phyloP scores from a whole-genome alignment of 2,888 invertebrate genomes.

The Drosophila nr. fundita region DNA sequence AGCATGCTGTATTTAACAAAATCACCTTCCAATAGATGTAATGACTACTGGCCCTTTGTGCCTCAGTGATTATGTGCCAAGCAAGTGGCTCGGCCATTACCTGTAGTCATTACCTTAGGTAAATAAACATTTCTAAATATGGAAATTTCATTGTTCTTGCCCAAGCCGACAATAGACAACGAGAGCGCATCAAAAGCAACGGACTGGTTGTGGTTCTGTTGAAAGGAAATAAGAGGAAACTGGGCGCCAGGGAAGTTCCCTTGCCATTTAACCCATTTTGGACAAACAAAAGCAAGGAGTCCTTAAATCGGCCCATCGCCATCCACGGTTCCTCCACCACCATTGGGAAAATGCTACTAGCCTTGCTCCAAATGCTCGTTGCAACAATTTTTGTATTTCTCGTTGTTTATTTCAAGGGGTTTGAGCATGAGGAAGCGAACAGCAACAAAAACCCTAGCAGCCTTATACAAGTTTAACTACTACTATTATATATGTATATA shows the following conservation, averaged over 20 bases:
- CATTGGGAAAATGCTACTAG: conserved; percentile 45
- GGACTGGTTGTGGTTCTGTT: conserved; percentile 53
- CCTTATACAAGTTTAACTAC: conserved; percentile 26
- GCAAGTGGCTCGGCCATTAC: conserved; percentile 44
- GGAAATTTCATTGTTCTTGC: conserved; percentile 67
- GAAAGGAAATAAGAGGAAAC: conserved; percentile 63
- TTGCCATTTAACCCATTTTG: conserved; percentile 66
- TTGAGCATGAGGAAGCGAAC: conserved; percentile 46
- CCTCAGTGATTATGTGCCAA: not conserved
- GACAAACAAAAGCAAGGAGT: conserved; percentile 57
- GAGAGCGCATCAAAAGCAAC: conserved; percentile 50
- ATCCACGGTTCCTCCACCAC: conserved; percentile 16
- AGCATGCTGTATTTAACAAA: conserved; percentile 35
- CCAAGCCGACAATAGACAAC: conserved; percentile 52
- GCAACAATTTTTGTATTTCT: conserved; percentile 55
- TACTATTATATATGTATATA: conserved; percentile 5
- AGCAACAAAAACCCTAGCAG: conserved; percentile 39
- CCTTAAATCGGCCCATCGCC: conserved; percentile 47
- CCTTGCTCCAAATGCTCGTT: conserved; percentile 71
- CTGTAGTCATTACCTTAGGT: conserved; percentile 61
- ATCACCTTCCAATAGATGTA: conserved; percentile 49
- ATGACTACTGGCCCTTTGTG: conserved; percentile 4
- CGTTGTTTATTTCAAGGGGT: conserved; percentile 58
- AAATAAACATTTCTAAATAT: conserved; percentile 70
- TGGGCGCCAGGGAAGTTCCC: conserved; percentile 42